Percentiles rank a stretch among this genome's conserved stretches.
phyloP scores from a whole-genome alignment of 2,888 invertebrate genomes.

The Lycaena phlaeas region DNA sequence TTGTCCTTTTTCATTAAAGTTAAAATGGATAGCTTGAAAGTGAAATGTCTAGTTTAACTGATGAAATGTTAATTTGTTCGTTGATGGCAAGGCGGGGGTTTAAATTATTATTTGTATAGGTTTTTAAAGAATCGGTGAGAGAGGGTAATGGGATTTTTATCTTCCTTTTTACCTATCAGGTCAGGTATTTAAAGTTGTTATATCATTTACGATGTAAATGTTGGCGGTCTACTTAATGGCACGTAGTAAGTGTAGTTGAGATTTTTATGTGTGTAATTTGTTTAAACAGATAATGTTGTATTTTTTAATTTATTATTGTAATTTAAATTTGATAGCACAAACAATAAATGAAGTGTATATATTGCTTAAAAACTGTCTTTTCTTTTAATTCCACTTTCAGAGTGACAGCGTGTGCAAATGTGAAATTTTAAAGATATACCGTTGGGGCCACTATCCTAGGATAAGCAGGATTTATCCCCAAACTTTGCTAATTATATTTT shows the following conservation, averaged over 20 bases:
- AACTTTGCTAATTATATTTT: too few species aligned
- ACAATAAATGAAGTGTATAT: neutral
- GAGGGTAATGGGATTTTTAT: neutral
- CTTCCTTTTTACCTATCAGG: too few species aligned
- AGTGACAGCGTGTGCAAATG: neutral
- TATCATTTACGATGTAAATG: neutral
- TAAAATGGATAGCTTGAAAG: too few species aligned
- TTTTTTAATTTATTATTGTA: neutral
- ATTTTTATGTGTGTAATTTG: conserved; percentile 4
- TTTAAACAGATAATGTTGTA: neutral
- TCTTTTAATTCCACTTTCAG: neutral
- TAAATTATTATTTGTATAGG: neutral
- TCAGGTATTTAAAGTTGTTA: too few species aligned
- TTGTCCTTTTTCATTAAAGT: too few species aligned
- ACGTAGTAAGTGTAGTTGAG: neutral
- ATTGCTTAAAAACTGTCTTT: conserved; percentile 10
- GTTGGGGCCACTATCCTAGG: too few species aligned
- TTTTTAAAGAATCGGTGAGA: neutral
- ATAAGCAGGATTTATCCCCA: too few species aligned
- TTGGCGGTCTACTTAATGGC: conserved; percentile 7
- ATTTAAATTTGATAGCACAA: neutral
- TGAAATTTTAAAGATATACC: too few species aligned
- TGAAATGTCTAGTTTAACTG: too few species aligned
- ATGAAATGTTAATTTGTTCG: too few species aligned
- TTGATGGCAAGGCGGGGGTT: too few species aligned